Evolutionary conservation across 2,113 vertebrate genomes (phyloP).

Genomic region (Alethe castanea): DNA sequence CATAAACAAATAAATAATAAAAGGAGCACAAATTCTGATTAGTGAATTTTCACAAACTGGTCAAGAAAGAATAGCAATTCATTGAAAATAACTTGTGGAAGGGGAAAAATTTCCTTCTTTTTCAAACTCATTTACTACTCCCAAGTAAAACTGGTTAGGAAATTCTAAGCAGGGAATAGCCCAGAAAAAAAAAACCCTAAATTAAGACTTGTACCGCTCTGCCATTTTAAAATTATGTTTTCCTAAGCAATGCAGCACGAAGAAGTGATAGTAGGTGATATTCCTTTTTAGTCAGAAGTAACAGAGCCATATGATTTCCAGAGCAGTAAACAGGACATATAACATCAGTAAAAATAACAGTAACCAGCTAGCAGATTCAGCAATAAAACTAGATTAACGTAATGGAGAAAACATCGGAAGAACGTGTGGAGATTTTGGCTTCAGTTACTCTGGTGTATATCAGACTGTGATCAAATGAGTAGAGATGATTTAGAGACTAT

Average conservation of each 20-base stretch:
- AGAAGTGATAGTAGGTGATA: constrained; percentile 14
- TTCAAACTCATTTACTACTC: background rate
- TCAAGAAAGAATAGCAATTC: background rate
- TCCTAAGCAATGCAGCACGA: background rate
- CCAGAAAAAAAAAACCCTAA: background rate
- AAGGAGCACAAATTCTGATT: background rate
- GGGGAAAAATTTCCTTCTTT: background rate
- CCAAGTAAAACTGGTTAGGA: background rate
- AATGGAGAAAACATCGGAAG: background rate
- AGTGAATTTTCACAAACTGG: background rate
- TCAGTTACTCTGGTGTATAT: background rate
- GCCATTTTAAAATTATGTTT: background rate
- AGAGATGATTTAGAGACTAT: background rate
- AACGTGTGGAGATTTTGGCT: background rate
- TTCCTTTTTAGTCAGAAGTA: constrained; percentile 18
- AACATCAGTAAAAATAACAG: constrained; percentile 26
- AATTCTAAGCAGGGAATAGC: background rate
- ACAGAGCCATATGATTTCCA: constrained; percentile 34
- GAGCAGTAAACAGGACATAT: background rate
- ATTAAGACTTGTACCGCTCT: background rate
- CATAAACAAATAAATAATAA: background rate
- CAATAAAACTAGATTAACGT: constrained; percentile 18
- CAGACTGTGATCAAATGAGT: background rate
- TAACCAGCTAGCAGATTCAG: background rate
- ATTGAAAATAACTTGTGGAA: background rate